Evolutionary conservation across 2,888 invertebrate species (phyloP).

Genomic region (Acronicta aceris): DNA sequence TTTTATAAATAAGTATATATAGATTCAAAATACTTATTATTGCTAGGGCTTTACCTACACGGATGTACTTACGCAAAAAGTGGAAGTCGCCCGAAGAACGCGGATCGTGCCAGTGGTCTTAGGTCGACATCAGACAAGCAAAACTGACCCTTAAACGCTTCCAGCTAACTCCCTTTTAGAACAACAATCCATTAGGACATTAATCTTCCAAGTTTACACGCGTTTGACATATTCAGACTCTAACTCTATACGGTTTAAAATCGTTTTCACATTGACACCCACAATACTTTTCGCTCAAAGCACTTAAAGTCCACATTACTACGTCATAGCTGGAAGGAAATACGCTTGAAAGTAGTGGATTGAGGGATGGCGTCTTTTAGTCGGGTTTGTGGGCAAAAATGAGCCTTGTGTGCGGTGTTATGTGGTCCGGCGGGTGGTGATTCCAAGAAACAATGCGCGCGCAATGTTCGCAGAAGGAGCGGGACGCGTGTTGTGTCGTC

Average conservation of each 20-base stretch:
- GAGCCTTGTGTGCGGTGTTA: conserved; percentile 73
- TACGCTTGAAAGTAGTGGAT: conserved; percentile 69
- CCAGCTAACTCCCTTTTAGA: conserved; percentile 70
- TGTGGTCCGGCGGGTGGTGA: conserved; percentile 78
- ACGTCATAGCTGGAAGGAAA: conserved; percentile 72
- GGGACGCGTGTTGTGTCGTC: conserved; percentile 73
- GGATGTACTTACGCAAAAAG: conserved; percentile 85
- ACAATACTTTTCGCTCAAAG: conserved; percentile 54
- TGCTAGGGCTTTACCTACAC: conserved; percentile 74
- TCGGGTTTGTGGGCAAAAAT: conserved; percentile 70
- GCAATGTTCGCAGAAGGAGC: conserved; percentile 85
- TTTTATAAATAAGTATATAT: conserved; percentile 54
- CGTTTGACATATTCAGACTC: conserved; percentile 69
- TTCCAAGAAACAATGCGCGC: conserved; percentile 85
- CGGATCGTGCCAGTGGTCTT: conserved; percentile 79
- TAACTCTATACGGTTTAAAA: conserved; percentile 74
- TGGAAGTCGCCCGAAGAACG: conserved; percentile 85
- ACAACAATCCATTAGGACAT: conserved; percentile 72
- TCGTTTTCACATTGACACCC: conserved; percentile 69
- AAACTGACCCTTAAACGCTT: conserved; percentile 72
- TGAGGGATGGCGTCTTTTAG: conserved; percentile 77
- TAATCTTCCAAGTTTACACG: conserved; percentile 69
- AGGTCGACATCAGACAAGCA: conserved; percentile 65
- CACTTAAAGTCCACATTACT: conserved; percentile 75
- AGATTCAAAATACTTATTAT: conserved; percentile 79